These are phyloP conservation scores for Eulemur mongoz DNA, from an alignment of 2,797 vertebrate genomes.

Conservation along the genomic window DNA sequence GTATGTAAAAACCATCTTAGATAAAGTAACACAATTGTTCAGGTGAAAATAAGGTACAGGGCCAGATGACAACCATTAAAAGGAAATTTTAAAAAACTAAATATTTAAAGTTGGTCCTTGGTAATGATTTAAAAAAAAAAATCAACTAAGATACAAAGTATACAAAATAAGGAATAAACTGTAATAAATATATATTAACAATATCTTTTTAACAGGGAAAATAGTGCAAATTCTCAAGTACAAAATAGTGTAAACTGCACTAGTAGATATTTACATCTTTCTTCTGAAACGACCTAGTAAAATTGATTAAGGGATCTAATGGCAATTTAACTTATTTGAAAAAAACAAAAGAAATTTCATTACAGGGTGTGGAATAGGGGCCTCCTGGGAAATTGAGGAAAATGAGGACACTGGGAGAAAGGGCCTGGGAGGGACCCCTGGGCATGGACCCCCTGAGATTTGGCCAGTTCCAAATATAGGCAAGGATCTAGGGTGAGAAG, in stretches of 20 bases:
- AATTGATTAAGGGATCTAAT: background rate
- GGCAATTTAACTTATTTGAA: constrained; percentile 12
- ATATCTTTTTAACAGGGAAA: constrained; percentile 14
- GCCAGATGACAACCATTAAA: background rate
- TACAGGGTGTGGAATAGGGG: background rate
- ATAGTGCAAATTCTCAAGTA: constrained; percentile 4
- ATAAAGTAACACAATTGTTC: background rate
- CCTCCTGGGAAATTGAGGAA: constrained; percentile 52
- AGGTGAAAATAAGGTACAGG: constrained; percentile 11
- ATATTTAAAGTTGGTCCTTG: background rate
- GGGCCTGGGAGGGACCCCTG: constrained; percentile 31
- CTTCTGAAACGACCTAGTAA: constrained; percentile 25
- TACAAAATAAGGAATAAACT: constrained; percentile 37
- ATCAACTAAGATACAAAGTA: constrained; percentile 29
- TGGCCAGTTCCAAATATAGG: constrained; percentile 63
- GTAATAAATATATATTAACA: background rate
- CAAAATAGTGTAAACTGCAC: constrained; percentile 17
- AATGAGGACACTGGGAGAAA: constrained; percentile 66
- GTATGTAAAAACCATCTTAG: constrained; percentile 13
- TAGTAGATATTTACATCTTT: background rate
- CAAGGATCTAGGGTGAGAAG: constrained; percentile 58
- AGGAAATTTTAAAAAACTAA: constrained; percentile 49
- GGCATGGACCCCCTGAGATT: background rate
- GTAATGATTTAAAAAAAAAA: background rate
- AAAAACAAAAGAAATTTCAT: constrained; percentile 34